phyloP scores from a whole-genome alignment of 2,888 invertebrate species.

The Catocala fraxini region DNA sequence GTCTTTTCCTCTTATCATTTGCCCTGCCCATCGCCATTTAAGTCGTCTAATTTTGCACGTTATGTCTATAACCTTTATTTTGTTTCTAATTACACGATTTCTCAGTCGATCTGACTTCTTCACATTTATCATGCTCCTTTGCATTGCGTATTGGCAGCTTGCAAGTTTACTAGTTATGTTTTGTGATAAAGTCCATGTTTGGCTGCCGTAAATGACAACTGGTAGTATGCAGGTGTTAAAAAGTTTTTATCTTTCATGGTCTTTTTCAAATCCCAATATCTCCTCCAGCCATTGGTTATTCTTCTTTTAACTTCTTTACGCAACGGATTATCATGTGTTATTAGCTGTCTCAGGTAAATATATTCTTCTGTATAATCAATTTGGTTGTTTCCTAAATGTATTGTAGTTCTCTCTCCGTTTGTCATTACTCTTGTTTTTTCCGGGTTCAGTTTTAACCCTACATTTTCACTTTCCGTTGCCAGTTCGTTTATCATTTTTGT shows the following conservation, averaged over 20 bases:
- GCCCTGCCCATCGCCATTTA: neutral
- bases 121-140: neutral
- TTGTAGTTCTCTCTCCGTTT: neutral
- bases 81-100: neutral
- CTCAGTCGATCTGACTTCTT: neutral
- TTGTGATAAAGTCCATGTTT: neutral
- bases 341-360: neutral
- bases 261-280: slow-evolving; percentile 3
- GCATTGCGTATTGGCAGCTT: slow-evolving; percentile 4
- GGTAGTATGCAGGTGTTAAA: slow-evolving; percentile 8
- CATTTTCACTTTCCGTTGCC: too few species aligned
- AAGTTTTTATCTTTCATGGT: slow-evolving; percentile 3
- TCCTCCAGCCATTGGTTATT: slow-evolving; percentile 1
- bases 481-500: too few species aligned
- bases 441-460: slow-evolving; percentile 25
- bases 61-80: neutral
- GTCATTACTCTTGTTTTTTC: slow-evolving; percentile 12
- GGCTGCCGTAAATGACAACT: neutral
- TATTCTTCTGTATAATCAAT: neutral
- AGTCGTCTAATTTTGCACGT: neutral
- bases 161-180: neutral
- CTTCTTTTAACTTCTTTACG: neutral
- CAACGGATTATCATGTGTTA: neutral
- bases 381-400: neutral
- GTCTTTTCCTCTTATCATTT: neutral